Evolutionary conservation across 2,888 invertebrate species (phyloP), one percentile per base, ranked within the genome.

Genomic region (Ceraclea dissimilis): DNA sequence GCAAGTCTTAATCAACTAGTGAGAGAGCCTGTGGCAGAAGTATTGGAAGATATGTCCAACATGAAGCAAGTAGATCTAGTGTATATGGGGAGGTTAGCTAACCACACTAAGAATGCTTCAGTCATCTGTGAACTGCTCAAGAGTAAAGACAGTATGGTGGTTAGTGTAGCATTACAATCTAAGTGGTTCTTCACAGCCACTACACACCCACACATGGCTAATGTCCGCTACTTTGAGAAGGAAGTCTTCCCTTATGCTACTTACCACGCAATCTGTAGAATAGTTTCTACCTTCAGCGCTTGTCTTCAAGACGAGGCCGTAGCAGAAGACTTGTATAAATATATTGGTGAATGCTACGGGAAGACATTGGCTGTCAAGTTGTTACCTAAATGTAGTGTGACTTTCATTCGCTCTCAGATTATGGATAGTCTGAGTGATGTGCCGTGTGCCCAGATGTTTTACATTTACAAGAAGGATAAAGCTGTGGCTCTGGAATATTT

Each of bases 101-200:
- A 55, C 33, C 52, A 52, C 6, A 43, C 56, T 17, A 50, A 64
- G 2, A 57, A 62, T 18, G 58, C 63, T 2, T 58, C 60, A 1
- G 58, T 62, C 0, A 60, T 70, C 2, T 57, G 64, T 5, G 63
- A 66, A 8, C 67, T 68, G 0, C 61, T 72, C 0, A 67, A 65
- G 51, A 69, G 70, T 2, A 66, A 67, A 1, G 67, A 71, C 46
- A 2, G 51, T 8, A 51, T 56, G 4, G 39, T 71, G 1, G 62
- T 68, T 5, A 62, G 64, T 5, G 63, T 63, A 31, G 71, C 68
- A 1, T 49, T 71, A 5, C 62, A 63, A 5, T 65, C 65, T 0
- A 57, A 54, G 1, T 67, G 68, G 66, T 67, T 71, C 21, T 71
- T 71, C 52, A 52, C 65, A 4, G 65, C 64, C 0, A 21, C n/a